Evolutionary conservation across 64 coral and sea anemone genomes (phyloP), one percentile per base, ranked within the genome.

Genomic region (Montipora sp.): DNA sequence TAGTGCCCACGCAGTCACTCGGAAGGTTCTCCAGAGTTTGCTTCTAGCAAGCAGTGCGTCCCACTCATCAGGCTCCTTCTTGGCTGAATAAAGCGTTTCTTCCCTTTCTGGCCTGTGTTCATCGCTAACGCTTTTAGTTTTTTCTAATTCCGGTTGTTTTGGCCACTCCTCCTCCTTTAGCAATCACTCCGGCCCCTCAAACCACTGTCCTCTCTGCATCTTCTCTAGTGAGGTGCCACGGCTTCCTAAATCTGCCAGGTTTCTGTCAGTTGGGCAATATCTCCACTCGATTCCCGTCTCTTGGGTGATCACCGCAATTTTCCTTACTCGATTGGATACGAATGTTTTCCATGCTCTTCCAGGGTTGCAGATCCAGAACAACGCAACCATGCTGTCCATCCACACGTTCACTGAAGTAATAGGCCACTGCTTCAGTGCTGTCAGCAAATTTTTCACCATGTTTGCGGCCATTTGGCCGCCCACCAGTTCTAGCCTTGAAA

Each of bases 191-290:
- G 89, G 91, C n/a, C 83, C 91, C 21, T 36, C 36, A 47, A 87
- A 88, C 91, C 91, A 93, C 23, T 80, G 20, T 75, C 50, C 86
- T 11, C 27, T 73, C 8, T 88, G 77, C 77, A 89, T 78, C 77
- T 94, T 88, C 19, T 94, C 48, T 6, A 94, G 36, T 63, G 14
- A 36, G 16, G 92, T 78, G 57, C 86, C 92, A 65, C 77, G 7
- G 81, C 92, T 89, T 27, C 85, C 92, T 16, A 89, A 63, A 77
- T 94, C 92, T 59, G 92, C 92, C 47, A 94, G 15, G 18, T 94
- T 94, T 22, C 24, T 94, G 18, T 81, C 77, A 13, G 85, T 88
- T 48, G 92, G 92, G 68, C 76, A 88, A 53, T 94, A 59, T 46
- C 81, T 94, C 77, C 92, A 94, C 19, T 43, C 49, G 27, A 89